A percentile compares a stretch with the other conserved stretches of the same genome.
Evolutionary conservation across 2,113 vertebrate species (phyloP).

Genomic region (Ochotona princeps): DNA sequence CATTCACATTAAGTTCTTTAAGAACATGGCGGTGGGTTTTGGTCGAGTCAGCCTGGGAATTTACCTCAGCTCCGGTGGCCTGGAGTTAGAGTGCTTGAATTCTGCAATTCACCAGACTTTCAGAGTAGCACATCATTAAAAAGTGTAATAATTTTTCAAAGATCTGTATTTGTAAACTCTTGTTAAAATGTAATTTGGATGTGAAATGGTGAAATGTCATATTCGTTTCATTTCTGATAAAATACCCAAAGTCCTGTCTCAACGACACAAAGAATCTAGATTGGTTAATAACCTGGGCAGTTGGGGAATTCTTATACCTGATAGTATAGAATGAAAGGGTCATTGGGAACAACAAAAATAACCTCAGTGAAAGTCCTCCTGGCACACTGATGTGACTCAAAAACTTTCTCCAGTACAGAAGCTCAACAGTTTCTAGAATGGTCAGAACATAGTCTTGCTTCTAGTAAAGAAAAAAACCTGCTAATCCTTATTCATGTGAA

Average conservation of each 20-base stretch:
- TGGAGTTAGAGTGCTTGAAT: neutral
- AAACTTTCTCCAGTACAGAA: neutral
- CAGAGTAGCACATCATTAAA: neutral
- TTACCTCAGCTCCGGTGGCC: too few species aligned
- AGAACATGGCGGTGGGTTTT: neutral
- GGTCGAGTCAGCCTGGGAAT: neutral
- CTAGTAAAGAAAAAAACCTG: neutral
- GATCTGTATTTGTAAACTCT: constrained; percentile 20
- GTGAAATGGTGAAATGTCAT: constrained; percentile 17
- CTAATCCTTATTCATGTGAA: neutral
- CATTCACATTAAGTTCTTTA: neutral
- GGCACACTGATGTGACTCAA: neutral
- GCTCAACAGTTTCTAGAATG: neutral
- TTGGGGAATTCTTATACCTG: neutral
- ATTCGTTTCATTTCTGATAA: neutral
- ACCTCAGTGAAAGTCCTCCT: neutral
- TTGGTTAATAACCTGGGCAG: neutral
- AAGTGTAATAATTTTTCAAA: constrained; percentile 1
- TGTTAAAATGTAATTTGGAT: neutral
- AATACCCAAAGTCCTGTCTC: neutral
- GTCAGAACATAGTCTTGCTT: constrained; percentile 13
- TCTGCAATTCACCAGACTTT: constrained; percentile 4
- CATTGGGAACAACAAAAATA: neutral
- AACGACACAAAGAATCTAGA: neutral
- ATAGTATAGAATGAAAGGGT: neutral